Evolutionary conservation across 2,888 invertebrate species (phyloP).

Genomic region (Chelonus formosanus): DNA sequence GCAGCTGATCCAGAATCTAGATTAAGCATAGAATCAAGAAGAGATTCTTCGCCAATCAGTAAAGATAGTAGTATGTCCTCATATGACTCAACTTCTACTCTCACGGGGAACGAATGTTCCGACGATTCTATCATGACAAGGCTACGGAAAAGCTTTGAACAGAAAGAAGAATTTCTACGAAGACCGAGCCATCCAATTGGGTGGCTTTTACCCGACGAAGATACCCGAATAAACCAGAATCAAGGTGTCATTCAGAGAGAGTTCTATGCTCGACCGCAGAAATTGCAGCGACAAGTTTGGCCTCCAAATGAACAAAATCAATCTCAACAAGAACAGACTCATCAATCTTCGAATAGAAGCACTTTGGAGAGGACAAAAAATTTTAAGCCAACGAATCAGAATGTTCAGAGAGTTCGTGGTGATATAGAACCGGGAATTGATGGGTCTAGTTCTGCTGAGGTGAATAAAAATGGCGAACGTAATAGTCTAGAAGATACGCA

Average conservation of each 20-base stretch:
- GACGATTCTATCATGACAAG: constrained; percentile 80
- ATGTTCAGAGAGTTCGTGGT: constrained; percentile 66
- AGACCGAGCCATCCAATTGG: constrained; percentile 75
- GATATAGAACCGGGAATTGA: constrained; percentile 56
- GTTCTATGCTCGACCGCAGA: constrained; percentile 83
- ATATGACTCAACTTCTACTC: constrained; percentile 74
- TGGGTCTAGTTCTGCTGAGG: constrained; percentile 23
- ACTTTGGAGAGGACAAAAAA: constrained; percentile 39
- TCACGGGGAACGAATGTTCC: constrained; percentile 72
- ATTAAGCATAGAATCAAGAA: constrained; percentile 66
- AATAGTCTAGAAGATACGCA: constrained; percentile 40
- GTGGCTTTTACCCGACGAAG: constrained; percentile 68
- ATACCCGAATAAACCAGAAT: constrained; percentile 47
- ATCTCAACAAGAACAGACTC: constrained; percentile 42
- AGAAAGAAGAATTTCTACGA: constrained; percentile 88
- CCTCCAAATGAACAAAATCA: constrained; percentile 68
- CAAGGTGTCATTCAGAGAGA: constrained; percentile 70
- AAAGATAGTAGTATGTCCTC: constrained; percentile 76
- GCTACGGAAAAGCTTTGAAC: constrained; percentile 84
- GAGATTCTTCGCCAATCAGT: constrained; percentile 73
- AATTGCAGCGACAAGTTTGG: constrained; percentile 77
- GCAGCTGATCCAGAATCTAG: constrained; percentile 61
- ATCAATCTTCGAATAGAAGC: constrained; percentile 66
- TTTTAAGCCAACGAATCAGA: constrained; percentile 64
- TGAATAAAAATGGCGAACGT: constrained; percentile 34